Conservation (phyloP, 1,140 invertebrate species). For the Chlorops oryzae region DNA sequence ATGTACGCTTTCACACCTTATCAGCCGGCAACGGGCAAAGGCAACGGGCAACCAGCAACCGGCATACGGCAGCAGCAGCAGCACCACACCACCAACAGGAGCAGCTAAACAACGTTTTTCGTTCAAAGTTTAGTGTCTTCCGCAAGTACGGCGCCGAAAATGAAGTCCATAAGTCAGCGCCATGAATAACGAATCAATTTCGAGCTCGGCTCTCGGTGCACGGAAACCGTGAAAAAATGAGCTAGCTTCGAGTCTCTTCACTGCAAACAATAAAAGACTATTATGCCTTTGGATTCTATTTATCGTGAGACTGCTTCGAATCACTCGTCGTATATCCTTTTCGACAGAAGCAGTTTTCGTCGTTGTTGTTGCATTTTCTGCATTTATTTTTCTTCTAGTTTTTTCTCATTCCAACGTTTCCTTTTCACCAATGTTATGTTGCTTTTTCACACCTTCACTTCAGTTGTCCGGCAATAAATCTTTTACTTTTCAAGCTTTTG, state of each 20-base stretch:
- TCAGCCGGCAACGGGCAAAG: too few species aligned
- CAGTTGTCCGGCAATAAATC: not conserved
- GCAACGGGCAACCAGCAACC: too few species aligned
- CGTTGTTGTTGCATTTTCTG: too few species aligned
- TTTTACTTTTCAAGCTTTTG: too few species aligned
- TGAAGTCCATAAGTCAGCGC: constrained; percentile 13
- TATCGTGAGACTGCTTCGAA: not conserved
- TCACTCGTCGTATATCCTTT: not conserved
- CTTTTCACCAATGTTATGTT: not conserved
- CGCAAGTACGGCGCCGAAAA: too few species aligned
- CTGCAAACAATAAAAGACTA: too few species aligned
- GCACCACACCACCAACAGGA: too few species aligned
- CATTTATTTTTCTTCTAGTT: not conserved
- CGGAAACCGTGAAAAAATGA: not conserved
- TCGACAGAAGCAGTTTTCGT: not conserved
- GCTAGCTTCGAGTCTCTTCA: too few species aligned
- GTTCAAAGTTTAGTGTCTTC: too few species aligned
- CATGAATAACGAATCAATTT: constrained; percentile 17
- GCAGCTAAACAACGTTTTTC: too few species aligned
- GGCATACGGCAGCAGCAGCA: too few species aligned
- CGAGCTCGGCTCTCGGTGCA: constrained; percentile 1
- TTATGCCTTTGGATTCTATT: not conserved
- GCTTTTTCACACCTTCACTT: not conserved
- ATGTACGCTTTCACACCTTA: too few species aligned
- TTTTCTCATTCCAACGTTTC: not conserved